Base-by-base conservation (phyloP, 1,140 invertebrate genomes). In the Cotesia typhae region DNA sequence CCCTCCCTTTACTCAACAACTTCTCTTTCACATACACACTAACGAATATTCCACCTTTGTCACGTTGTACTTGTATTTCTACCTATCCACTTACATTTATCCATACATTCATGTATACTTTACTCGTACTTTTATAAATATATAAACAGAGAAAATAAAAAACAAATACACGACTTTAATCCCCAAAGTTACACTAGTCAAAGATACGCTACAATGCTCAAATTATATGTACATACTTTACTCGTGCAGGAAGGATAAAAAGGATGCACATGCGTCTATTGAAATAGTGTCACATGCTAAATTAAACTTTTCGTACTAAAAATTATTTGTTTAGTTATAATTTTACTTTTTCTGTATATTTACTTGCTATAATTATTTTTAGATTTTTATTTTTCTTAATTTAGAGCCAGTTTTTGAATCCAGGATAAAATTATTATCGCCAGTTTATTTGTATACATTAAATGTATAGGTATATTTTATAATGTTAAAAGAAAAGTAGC, bases 131-230 rank as follows among this genome's bases (percentile, higher is more conserved):
- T 47, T 9, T 47, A 47, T 47, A 47, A 47, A 47, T 47, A 47
- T 47, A 47, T 47, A 47, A 47, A 47, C 41, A 47, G 10, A 47
- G 41, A 52, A 73, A 51, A 68, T 61, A 52, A 69, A 67, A 64
- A 71, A 28, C 68, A 59, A 63, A 57, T 14, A 71, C 55, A 75
- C 74, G 71, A 67, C 51, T 60, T 69, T 75, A 73, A 75, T 75
- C 74, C 74, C 70, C 47, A 74, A 74, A 74, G 68, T 74, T 71
- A 68, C 28, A 53, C 20, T 59, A 66, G 36, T 38, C 64, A 51
- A 12, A 67, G 60, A 28, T 67, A 60, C 20, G 70, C 52, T 65
- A 59, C 12, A 59, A 37, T 67, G 20, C 61, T 52, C 51, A 51
- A 67, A 47, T 7, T 47, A 47, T 47, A 47, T 47, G 41, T 47